A percentile compares a stretch with the other conserved stretches of the same genome.
These are phyloP conservation scores for Tragopan temminckii DNA, from an alignment of 2,797 vertebrate species.

Conservation along the genomic window DNA sequence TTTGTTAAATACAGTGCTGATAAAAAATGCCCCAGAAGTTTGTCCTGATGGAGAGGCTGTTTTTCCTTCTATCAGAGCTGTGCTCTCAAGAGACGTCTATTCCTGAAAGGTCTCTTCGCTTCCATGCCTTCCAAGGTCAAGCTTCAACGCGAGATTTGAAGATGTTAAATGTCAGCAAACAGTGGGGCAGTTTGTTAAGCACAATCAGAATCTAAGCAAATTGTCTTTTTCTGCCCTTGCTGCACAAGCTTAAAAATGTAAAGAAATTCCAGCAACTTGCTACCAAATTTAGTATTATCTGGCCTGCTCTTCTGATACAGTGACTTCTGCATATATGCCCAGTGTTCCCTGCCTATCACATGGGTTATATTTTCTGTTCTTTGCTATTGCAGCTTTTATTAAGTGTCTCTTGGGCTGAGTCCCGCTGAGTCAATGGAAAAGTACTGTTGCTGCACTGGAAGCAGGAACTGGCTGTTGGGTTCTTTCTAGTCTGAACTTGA, in stretches of 20 bases:
- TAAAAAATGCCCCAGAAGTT: constrained; percentile 14
- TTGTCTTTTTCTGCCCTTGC: background rate
- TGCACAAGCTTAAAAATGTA: background rate
- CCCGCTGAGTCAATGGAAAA: constrained; percentile 32
- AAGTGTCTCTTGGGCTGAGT: background rate
- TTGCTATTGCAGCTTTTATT: background rate
- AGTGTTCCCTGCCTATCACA: background rate
- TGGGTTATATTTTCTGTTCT: background rate
- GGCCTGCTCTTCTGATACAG: background rate
- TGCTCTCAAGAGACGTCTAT: background rate
- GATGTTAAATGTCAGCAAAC: constrained; percentile 32
- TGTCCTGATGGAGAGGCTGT: background rate
- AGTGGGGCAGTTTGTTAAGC: constrained; percentile 12
- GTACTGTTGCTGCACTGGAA: background rate
- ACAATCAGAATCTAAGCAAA: background rate
- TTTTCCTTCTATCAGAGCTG: background rate
- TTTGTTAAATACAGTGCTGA: background rate
- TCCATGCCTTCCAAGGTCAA: constrained; percentile 19
- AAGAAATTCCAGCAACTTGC: background rate
- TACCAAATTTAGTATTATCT: background rate
- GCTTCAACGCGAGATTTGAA: background rate
- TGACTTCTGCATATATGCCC: background rate
- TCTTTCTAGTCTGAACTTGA: background rate
- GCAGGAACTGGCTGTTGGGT: background rate
- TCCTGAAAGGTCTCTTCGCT: background rate